Conservation (phyloP, 2,888 invertebrate species). For the Nipponacmea schrenckii region DNA sequence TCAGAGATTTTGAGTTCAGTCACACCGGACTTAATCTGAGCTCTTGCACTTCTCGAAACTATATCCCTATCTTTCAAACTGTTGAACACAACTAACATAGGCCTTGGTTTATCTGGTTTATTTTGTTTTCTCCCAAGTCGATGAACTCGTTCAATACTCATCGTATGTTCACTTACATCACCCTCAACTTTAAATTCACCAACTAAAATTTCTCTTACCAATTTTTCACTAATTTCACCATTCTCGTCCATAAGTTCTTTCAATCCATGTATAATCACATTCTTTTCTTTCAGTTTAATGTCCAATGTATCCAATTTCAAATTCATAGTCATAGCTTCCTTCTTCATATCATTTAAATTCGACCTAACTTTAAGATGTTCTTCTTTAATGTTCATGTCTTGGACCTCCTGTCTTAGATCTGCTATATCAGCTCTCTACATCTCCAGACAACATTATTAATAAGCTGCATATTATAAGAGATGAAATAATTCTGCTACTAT, state of each 20-base stretch:
- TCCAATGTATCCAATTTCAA: neutral
- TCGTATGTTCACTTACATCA: neutral
- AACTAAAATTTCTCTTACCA: neutral
- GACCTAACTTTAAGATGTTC: neutral
- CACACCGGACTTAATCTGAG: neutral
- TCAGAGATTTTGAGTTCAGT: neutral
- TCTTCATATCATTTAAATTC: neutral
- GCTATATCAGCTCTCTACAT: neutral
- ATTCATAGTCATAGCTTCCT: neutral
- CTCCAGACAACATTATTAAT: too few species aligned
- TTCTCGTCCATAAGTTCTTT: neutral
- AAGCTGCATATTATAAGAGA: too few species aligned
- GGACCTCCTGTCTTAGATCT: neutral
- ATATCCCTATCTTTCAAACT: neutral
- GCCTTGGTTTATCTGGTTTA: neutral
- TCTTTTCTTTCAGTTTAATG: conserved; percentile 1
- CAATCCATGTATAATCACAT: neutral
- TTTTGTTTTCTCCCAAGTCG: neutral
- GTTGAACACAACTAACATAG: neutral
- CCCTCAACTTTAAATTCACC: neutral
- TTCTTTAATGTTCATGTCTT: neutral
- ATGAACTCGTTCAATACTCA: neutral
- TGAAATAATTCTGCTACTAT: too few species aligned
- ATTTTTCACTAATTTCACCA: neutral
- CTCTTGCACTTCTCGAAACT: neutral